Conservation (phyloP, 2,888 invertebrate species). For the Actias luna region DNA sequence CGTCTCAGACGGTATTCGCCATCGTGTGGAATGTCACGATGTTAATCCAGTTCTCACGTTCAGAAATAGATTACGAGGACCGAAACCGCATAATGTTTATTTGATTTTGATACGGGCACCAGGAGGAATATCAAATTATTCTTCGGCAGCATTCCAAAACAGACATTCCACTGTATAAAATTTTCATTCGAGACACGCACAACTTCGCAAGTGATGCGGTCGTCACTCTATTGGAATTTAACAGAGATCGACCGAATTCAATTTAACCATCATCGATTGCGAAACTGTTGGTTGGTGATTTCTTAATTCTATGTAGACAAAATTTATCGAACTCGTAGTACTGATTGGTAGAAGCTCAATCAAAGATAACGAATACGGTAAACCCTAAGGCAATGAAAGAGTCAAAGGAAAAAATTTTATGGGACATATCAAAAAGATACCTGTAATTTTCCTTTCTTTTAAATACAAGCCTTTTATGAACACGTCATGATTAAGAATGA, state of each 20-base stretch:
- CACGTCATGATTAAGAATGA: neutral
- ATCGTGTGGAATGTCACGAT: neutral
- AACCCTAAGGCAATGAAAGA: too few relatives aligned
- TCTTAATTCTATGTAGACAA: too few relatives aligned
- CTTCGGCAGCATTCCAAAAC: neutral
- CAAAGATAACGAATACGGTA: too few relatives aligned
- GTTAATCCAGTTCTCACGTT: neutral
- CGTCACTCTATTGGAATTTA: neutral
- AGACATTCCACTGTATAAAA: neutral
- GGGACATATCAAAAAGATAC: too few relatives aligned
- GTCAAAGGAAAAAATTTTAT: too few relatives aligned
- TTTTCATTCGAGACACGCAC: constrained; percentile 3
- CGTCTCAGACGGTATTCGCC: neutral
- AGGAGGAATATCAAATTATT: neutral
- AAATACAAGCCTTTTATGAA: too few relatives aligned
- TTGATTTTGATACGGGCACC: neutral
- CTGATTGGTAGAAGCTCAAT: too few relatives aligned
- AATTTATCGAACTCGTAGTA: too few relatives aligned
- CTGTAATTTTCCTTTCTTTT: too few relatives aligned
- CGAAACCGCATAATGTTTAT: neutral
- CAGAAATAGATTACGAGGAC: neutral
- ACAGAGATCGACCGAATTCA: neutral
- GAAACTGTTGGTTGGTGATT: neutral
- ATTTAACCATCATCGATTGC: neutral
- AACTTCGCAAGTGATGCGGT: neutral